A percentile compares a stretch with the other conserved stretches of the same genome.
Conservation (phyloP, 2,113 vertebrate species). For the Ageneiosus marmoratus region DNA sequence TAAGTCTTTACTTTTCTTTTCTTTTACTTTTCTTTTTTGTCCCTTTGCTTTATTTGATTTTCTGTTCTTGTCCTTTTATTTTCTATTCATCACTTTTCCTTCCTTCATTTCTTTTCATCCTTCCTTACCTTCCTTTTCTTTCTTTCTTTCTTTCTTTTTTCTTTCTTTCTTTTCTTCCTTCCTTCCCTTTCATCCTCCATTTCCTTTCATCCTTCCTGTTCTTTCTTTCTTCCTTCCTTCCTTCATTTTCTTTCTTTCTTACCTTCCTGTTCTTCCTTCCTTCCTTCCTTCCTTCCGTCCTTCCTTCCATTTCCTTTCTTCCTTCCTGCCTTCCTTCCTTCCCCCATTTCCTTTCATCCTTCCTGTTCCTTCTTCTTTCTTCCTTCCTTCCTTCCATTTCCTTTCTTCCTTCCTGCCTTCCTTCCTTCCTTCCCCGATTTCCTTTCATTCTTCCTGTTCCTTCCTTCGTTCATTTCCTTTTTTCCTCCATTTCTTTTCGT, state of each 20-base stretch:
- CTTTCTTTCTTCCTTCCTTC: neutral
- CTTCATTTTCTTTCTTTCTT: neutral
- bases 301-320: neutral
- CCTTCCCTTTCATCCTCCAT: neutral
- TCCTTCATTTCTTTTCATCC: neutral
- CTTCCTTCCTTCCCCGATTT: neutral
- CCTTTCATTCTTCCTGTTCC: neutral
- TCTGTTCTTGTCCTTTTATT: neutral
- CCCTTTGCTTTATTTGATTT: neutral
- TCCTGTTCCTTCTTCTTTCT: neutral
- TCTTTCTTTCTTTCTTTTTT: neutral
- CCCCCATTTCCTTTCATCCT: neutral
- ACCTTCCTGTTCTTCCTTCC: neutral
- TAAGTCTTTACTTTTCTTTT: neutral
- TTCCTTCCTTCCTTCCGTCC: neutral
- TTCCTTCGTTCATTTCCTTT: neutral
- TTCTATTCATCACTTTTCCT: neutral
- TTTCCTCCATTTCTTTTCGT: neutral
- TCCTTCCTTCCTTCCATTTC: neutral
- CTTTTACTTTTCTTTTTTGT: neutral
- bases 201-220: neutral
- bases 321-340: neutral
- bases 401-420: neutral
- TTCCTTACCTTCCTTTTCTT: neutral
- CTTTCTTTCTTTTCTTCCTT: neutral